Conservation (phyloP, 1,140 invertebrate species). For the Mesaphorura yosii region DNA sequence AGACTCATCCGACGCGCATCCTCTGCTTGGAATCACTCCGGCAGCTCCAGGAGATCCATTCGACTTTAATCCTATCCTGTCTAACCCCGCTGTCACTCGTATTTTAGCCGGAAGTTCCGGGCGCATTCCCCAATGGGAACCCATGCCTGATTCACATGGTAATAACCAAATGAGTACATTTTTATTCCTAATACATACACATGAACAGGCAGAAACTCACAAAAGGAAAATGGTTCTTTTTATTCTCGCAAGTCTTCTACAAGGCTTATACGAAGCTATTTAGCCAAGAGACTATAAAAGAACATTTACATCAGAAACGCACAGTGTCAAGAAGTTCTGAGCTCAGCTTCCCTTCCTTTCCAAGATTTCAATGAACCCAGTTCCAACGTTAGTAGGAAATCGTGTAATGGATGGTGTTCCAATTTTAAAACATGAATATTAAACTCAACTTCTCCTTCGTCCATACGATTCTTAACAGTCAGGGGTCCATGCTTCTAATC, state of each 20-base stretch:
- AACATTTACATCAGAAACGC: too few species aligned
- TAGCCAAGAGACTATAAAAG: too few species aligned
- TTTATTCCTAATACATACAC: conserved; percentile 11
- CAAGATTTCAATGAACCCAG: too few species aligned
- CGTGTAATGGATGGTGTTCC: too few species aligned
- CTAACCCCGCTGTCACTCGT: conserved; percentile 32
- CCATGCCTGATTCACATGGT: conserved; percentile 31
- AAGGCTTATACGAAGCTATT: too few species aligned
- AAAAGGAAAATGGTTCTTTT: conserved; percentile 11
- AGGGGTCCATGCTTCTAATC: too few species aligned
- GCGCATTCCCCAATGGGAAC: conserved; percentile 31
- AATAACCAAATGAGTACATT: conserved; percentile 28
- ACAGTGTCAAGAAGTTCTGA: too few species aligned
- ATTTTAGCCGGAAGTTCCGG: conserved; percentile 32
- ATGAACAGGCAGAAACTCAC: neutral
- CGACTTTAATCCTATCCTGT: conserved; percentile 32
- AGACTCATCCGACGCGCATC: conserved; percentile 28
- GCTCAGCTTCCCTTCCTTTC: too few species aligned
- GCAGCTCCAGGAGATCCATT: conserved; percentile 31
- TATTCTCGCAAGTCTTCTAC: neutral
- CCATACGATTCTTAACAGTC: too few species aligned
- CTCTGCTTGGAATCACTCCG: conserved; percentile 31
- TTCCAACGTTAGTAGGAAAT: too few species aligned
- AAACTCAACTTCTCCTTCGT: too few species aligned
- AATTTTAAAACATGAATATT: too few species aligned